These are phyloP conservation scores for Penelope pileata DNA, from an alignment of 2,113 vertebrate species.

Conservation along the genomic window DNA sequence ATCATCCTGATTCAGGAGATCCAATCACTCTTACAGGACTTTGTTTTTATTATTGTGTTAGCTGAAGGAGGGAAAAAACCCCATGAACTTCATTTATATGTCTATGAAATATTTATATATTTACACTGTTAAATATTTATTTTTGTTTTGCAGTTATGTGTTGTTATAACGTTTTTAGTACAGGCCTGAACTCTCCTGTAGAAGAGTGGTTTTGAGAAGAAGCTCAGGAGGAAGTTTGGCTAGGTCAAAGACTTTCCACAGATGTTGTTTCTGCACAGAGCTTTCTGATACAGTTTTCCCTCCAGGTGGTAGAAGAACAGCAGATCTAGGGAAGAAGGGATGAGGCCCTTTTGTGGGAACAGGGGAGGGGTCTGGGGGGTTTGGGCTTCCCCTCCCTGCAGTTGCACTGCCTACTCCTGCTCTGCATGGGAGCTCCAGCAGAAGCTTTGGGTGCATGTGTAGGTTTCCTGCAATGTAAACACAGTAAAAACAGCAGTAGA, in stretches of 20 bases:
- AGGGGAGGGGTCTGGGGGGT: too few species aligned
- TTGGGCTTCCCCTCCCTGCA: background rate
- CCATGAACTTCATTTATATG: background rate
- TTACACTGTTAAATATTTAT: background rate
- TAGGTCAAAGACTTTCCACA: background rate
- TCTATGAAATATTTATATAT: background rate
- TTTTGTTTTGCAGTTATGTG: background rate
- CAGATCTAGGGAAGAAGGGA: background rate
- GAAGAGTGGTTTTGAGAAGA: background rate
- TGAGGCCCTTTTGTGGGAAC: background rate
- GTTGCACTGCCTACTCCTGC: background rate
- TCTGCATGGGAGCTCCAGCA: background rate
- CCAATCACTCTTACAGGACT: background rate
- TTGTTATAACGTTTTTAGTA: background rate
- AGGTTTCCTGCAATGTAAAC: fast-evolving
- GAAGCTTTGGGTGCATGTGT: background rate
- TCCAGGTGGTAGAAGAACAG: background rate
- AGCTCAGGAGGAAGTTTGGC: background rate
- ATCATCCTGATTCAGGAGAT: background rate
- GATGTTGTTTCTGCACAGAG: background rate
- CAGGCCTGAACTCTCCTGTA: background rate
- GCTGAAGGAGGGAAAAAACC: background rate
- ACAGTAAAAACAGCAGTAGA: fast-evolving
- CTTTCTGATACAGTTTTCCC: background rate
- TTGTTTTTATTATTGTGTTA: background rate